Evolutionary conservation across 2,888 invertebrate genomes (phyloP), one percentile per base, ranked within the genome.

Genomic region (Leptothorax acervorum): DNA sequence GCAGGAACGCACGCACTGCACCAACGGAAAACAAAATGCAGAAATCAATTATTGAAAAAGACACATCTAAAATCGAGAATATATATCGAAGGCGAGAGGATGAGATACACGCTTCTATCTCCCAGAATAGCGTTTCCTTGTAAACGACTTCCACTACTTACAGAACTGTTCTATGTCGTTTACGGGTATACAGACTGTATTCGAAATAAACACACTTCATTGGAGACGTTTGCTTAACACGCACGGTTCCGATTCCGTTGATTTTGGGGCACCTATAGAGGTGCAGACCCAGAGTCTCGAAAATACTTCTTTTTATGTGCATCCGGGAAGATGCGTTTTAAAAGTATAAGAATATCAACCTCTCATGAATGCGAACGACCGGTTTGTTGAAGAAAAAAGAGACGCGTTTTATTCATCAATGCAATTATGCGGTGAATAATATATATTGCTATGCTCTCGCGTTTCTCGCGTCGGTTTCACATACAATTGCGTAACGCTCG

Each of bases 401-500:
- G n/a, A 53, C 18, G 23, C 31, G 3, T 79, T 70, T 23, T 42
- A 42, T 78, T 53, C n/a, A 55, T 39, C 23, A 8, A 2, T 8
- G 12, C 15, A 45, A 45, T 70, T 68, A 42, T 31, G 11, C 5
- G 15, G 15, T 55, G 31, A 42, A n/a, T 78, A 70, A 62, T 74
- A 45, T 55, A 45, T 63, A 65, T 60, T 42, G 12, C 9, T 12
- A 11, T 39, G 42, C 8, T 78, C 51, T 66, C 51, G 6, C 45
- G 18, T 42, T 79, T 23, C 45, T 79, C 53, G 53, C 53, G 15
- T 60, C 45, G 4, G n/a, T 48, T 79, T 73, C 8, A 23, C 55
- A 71, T 35, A 18, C 12, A 79, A 79, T 79, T 79, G 71, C 79
- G 18, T 81, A 81, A 81, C 35, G 39, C 8, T 39, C n/a, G 11